phyloP scores from a whole-genome alignment of 2,797 vertebrate genomes.

The Pipistrellus pipistrellus region DNA sequence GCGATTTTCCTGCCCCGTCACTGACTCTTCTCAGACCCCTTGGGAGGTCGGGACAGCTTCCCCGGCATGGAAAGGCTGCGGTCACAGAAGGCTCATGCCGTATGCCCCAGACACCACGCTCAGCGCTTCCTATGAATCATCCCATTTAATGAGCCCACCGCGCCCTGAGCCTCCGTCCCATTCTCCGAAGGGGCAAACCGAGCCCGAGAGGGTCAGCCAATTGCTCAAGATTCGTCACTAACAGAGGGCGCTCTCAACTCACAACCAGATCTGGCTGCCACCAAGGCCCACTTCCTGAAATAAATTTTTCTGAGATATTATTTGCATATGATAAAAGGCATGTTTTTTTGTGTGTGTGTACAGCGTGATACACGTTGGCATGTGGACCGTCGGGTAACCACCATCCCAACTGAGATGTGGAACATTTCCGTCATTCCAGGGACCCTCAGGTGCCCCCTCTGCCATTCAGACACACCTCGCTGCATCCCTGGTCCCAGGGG shows the following conservation, averaged over 20 bases:
- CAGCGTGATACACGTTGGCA: not conserved
- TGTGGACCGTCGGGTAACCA: fast-evolving
- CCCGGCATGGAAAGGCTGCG: fast-evolving
- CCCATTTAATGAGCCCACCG: not conserved
- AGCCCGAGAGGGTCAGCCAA: not conserved
- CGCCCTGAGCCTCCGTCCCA: not conserved
- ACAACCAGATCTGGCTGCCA: not conserved
- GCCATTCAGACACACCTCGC: not conserved
- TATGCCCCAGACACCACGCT: not conserved
- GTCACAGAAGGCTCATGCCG: not conserved
- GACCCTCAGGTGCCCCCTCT: no score
- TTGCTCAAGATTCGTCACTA: not conserved
- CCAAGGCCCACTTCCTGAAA: not conserved
- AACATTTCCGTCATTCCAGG: not conserved
- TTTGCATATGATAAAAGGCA: not conserved
- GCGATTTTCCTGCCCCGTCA: not conserved
- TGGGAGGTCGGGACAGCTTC: not conserved
- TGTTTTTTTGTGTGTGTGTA: fast-evolving
- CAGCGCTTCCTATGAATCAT: not conserved
- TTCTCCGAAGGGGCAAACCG: not conserved
- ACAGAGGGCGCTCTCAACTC: not conserved
- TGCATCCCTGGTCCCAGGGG: not conserved
- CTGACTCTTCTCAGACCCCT: not conserved
- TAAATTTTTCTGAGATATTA: not conserved
- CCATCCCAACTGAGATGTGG: fast-evolving